Evolutionary conservation across 2,888 invertebrate genomes (phyloP).

Genomic region (Machimus atricapillus): DNA sequence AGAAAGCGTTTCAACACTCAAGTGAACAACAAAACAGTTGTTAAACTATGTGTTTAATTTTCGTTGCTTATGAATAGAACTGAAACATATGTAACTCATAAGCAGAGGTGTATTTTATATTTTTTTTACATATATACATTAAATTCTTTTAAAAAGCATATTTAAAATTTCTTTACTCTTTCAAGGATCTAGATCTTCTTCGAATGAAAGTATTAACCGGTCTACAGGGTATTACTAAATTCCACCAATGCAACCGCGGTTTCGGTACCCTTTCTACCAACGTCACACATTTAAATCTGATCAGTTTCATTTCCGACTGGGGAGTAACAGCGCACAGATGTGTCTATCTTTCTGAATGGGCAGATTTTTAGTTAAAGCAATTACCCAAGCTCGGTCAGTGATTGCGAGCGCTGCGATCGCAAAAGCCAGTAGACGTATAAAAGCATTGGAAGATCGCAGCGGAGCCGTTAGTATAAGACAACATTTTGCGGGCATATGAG

Average conservation of each 20-base stretch:
- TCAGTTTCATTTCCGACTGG: neutral
- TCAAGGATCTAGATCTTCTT: neutral
- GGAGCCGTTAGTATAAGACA: neutral
- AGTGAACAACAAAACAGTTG: no score
- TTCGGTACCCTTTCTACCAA: neutral
- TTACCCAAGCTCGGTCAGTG: neutral
- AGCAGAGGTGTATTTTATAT: neutral
- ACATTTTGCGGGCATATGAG: neutral
- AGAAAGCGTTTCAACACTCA: no score
- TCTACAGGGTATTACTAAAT: neutral
- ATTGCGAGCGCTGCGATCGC: neutral
- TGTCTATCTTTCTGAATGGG: neutral
- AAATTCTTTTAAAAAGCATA: neutral
- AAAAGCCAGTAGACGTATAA: neutral
- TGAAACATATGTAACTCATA: neutral
- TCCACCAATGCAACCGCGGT: neutral
- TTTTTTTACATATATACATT: neutral
- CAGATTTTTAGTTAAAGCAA: neutral
- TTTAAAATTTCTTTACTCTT: neutral
- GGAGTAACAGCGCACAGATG: neutral
- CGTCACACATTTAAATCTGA: neutral
- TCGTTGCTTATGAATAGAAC: neutral
- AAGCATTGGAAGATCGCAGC: neutral
- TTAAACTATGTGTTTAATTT: no score
- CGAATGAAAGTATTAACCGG: neutral